Evolutionary conservation across 1,140 invertebrate species (phyloP).

Genomic region (Solenopsis fugax): DNA sequence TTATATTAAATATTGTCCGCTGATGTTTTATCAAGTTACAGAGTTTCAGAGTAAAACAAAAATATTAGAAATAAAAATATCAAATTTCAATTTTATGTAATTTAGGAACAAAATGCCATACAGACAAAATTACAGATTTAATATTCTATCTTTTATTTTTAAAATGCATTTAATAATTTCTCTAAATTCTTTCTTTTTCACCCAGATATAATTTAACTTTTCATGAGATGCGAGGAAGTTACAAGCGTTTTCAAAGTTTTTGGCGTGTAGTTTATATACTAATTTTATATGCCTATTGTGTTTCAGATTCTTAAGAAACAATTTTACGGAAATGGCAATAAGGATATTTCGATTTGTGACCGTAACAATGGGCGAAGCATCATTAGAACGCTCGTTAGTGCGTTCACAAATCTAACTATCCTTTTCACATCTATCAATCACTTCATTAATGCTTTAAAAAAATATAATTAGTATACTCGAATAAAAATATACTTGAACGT

Average conservation of each 20-base stretch:
- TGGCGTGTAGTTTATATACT: background rate
- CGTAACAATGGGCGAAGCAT: slow-evolving; percentile 83
- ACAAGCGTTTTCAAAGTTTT: background rate
- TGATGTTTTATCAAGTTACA: too few relatives aligned
- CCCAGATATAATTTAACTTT: too few relatives aligned
- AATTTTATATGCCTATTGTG: background rate
- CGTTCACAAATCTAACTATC: slow-evolving; percentile 82
- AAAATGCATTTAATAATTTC: too few relatives aligned
- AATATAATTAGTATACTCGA: background rate
- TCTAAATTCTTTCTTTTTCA: too few relatives aligned
- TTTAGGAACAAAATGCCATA: too few relatives aligned
- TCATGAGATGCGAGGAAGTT: too few relatives aligned
- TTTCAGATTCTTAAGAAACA: slow-evolving; percentile 34
- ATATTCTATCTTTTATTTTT: background rate
- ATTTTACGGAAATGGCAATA: background rate
- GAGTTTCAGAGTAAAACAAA: too few relatives aligned
- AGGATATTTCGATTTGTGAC: slow-evolving; percentile 84
- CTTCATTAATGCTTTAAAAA: background rate
- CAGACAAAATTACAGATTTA: too few relatives aligned
- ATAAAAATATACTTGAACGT: background rate
- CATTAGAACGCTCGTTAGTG: slow-evolving; percentile 79
- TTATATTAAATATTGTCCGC: too few relatives aligned
- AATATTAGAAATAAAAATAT: too few relatives aligned
- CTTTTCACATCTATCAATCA: slow-evolving; percentile 44
- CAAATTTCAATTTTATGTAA: too few relatives aligned